Evolutionary conservation across 2,113 vertebrate genomes (phyloP), one percentile per base, ranked within the genome.

Genomic region (Taxidea taxus): DNA sequence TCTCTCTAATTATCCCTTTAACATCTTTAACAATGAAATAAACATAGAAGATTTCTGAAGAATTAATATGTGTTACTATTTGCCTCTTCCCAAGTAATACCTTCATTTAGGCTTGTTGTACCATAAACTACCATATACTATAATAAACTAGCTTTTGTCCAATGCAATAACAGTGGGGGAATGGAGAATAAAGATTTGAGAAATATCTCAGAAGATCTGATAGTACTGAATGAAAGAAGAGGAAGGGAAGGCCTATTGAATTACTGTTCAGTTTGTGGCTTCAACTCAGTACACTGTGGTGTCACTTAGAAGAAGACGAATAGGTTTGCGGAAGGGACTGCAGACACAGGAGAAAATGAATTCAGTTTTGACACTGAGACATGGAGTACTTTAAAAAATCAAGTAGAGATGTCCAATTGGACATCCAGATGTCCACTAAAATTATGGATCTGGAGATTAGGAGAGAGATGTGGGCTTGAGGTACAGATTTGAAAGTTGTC

Each of bases 361-460:
- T 94, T 91, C 47, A 81, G 10, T 88, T 94, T 70, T 62, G 74
- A 90, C 44, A 66, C 31, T 82, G 37, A 91, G 25, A 93, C 11
- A 34, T 70, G 31, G 11, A 27, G 44, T 74, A 80, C 54, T 47
- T 75, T 92, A 90, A 87, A 54, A 54, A 92, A 39, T 81, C 34
- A 87, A 37, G 3, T 56, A 66, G 31, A 82, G 56, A 54, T 90
- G 21, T 77, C 51, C 60, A 83, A 20, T 49, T 58, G 56, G 56
- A 58, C 23, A 10, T 58, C 56, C 56, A 91, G 25, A 62, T 10
- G 3, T 58, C 37, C 47, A 78, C 8, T 66, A 9, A 15, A 91
- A 91, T 21, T 91, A 87, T 42, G 75, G 31, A 81, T 74, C 60
- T 96, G 23, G 70, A 97, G 78, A 75, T 93, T 31, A 80, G 37